Conservation (phyloP, 2,113 vertebrate genomes). For the Tursiops truncatus region DNA sequence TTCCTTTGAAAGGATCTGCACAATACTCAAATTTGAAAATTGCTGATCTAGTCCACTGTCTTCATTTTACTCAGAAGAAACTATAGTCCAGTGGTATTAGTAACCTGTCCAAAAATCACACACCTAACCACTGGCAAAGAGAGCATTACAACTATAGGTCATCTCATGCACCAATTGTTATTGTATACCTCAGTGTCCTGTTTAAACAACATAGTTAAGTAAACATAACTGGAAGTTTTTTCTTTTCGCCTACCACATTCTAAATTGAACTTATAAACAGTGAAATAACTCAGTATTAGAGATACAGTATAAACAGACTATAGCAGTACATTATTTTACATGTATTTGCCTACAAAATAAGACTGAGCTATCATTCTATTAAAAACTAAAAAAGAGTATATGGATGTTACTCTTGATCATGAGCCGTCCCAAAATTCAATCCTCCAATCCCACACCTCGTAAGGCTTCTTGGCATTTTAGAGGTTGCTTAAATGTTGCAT, state of each 20-base stretch:
- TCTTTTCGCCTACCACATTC: not conserved
- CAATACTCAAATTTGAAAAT: not conserved
- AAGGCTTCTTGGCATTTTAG: not conserved
- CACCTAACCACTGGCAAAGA: not conserved
- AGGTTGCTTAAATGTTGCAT: not conserved
- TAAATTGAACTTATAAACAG: not conserved
- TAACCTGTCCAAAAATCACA: not conserved
- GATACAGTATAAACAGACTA: not conserved
- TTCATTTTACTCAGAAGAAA: not conserved
- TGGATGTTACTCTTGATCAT: not conserved
- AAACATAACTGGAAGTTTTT: not conserved
- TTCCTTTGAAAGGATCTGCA: not conserved
- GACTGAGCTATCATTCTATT: not conserved
- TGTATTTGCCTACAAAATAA: not conserved
- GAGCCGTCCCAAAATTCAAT: not conserved
- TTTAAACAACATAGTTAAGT: not conserved
- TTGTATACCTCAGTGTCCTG: not conserved
- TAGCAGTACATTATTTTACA: not conserved
- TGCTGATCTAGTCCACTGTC: not conserved
- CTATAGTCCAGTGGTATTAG: not conserved
- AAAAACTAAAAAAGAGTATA: not conserved
- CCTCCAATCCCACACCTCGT: not conserved
- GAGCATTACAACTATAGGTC: not conserved
- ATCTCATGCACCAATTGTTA: not conserved
- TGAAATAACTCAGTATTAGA: not conserved